Evolutionary conservation across 1,140 invertebrate genomes (phyloP), one percentile per base, ranked within the genome.

Genomic region (Bombyx mandarina): DNA sequence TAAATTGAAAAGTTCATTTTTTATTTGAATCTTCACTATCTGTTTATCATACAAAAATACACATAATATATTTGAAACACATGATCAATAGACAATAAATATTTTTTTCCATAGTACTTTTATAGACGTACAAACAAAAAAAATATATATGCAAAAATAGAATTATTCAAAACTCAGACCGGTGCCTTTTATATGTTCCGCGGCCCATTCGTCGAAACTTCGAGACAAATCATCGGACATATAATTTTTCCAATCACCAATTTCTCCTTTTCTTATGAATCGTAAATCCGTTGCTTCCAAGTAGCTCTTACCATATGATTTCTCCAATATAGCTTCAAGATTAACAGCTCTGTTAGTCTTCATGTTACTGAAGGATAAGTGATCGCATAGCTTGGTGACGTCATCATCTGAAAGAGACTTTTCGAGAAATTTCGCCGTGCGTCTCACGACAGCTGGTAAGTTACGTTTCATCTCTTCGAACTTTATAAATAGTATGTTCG

Each of bases 401-500:
- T 95, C 89, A 10, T 92, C 87, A 1, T 93, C 91, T 0, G 84
- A 91, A 5, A 96, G 62, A 0, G 77, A 74, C 77, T 94, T 94
- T 0, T 90, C 89, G 7, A 98, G 76, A 77, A 97, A 97, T 18
- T 90, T 73, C 0, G 94, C 93, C 10, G 95, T 93, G 69, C 90
- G 91, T 12, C 88, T 82, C 3, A 96, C 90, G 0, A 89, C 90
- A 1, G 77, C 86, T 1, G 88, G 82, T 58, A 94, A 86, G 82
- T 96, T 91, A 71, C 90, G 78, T 71, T 95, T 95, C 93, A 96
- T 93, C 52, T 96, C 94, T 87, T 97, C 95, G 70, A 95, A 98
- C 63, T 92, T 96, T 35, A 97, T 77, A 65, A 97, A 94, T 1
- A 96, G 82, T 3, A 97, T 81, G 65, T 97, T 96, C 0, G 92